A percentile compares a stretch with the other conserved stretches of the same genome.
Evolutionary conservation across 2,113 vertebrate species (phyloP).

Genomic region (Platysteira castanea): DNA sequence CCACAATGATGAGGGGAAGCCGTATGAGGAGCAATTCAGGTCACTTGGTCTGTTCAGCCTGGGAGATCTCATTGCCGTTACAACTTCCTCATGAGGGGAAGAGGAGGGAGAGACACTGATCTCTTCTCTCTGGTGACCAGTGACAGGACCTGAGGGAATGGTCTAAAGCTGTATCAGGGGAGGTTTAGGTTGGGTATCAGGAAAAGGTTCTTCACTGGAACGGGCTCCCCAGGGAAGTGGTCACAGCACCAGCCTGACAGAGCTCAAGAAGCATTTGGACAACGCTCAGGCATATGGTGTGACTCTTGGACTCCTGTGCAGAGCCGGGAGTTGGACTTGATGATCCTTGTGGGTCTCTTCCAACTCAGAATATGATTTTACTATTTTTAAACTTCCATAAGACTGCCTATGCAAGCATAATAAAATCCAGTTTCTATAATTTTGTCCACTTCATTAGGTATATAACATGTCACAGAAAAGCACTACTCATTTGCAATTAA

Average conservation of each 20-base stretch:
- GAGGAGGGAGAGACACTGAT: rapidly evolving
- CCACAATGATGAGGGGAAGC: rapidly evolving
- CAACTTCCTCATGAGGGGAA: rapidly evolving
- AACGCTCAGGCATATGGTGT: rapidly evolving
- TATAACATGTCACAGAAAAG: neutral
- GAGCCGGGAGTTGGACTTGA: rapidly evolving
- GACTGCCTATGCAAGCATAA: neutral
- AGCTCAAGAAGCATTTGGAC: neutral
- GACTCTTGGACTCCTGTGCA: neutral
- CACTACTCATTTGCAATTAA: neutral
- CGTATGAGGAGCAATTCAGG: rapidly evolving
- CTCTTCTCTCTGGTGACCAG: neutral
- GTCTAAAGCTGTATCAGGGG: rapidly evolving
- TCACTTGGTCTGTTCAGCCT: neutral
- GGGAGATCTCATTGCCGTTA: neutral
- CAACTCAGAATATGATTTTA: neutral
- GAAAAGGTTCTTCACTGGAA: neutral
- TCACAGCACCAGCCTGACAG: neutral
- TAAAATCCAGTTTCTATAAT: neutral
- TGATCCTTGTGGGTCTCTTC: too few species aligned
- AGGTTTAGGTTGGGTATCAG: neutral
- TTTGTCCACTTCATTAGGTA: neutral
- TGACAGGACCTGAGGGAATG: rapidly evolving
- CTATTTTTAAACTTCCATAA: neutral
- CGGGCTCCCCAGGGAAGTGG: neutral